Percentiles rank a stretch among this genome's conserved stretches.
These are phyloP conservation scores for Nerophis ophidion DNA, from an alignment of 2,113 vertebrate species.

Conservation along the genomic window DNA sequence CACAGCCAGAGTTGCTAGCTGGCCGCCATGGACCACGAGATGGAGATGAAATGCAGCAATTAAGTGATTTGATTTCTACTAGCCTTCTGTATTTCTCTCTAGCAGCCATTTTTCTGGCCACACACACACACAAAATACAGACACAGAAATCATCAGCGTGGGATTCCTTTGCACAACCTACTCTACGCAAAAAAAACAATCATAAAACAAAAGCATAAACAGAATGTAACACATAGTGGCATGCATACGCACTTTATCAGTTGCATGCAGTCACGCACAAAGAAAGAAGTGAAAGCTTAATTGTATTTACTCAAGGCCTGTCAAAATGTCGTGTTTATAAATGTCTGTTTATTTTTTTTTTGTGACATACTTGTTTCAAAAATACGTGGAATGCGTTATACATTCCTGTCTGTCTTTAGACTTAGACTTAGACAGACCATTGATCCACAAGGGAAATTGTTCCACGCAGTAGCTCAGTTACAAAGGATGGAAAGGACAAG, in stretches of 20 bases:
- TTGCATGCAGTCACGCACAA: conserved; percentile 4
- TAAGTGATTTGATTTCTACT: conserved; percentile 99
- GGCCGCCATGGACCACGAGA: conserved; percentile 98
- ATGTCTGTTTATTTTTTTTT: no score
- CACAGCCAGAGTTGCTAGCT: conserved; percentile 90
- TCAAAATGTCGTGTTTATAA: no score
- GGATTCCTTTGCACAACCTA: neutral
- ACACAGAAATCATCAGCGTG: neutral
- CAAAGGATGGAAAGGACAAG: no score
- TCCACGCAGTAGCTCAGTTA: no score
- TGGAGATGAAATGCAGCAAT: conserved; percentile 99
- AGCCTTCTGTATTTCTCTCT: conserved; percentile 84
- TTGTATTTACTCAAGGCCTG: neutral
- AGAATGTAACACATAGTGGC: no score
- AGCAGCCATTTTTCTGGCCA: conserved; percentile 29
- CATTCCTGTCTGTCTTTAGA: no score
- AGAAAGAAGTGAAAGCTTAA: conserved; percentile 53
- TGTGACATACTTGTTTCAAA: no score
- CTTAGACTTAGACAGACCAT: no score
- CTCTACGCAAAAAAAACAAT: neutral
- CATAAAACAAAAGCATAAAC: neutral
- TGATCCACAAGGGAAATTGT: no score
- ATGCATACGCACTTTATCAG: conserved; percentile 3
- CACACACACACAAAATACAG: conserved; percentile 29
- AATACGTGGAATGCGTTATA: no score